A percentile compares a stretch with the other conserved stretches of the same genome.
phyloP scores from a whole-genome alignment of 2,113 vertebrate species.

The Pandion haliaetus region DNA sequence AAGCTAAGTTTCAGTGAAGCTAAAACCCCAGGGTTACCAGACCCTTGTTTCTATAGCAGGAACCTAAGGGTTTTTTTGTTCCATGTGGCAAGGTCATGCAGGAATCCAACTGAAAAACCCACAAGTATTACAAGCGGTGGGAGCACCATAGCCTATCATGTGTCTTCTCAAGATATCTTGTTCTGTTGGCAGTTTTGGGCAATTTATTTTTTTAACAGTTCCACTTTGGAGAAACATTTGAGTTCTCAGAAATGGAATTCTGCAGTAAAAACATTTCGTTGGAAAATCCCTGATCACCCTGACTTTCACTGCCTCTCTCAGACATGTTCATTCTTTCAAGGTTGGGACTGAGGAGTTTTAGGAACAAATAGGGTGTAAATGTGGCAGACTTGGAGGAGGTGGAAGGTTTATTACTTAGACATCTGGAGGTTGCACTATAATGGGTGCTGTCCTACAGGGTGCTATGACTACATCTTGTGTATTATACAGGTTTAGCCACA shows the following conservation, averaged over 20 bases:
- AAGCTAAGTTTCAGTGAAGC: not conserved
- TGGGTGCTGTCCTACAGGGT: not conserved
- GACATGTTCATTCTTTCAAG: not conserved
- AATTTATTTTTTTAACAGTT: not conserved
- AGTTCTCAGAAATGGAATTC: not conserved
- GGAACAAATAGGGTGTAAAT: not conserved
- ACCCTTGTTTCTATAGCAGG: not conserved
- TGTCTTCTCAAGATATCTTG: not conserved
- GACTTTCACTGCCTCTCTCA: not conserved
- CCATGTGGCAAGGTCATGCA: not conserved
- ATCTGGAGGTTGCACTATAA: not conserved
- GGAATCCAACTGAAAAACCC: not conserved
- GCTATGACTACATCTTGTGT: not conserved
- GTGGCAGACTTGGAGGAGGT: not conserved
- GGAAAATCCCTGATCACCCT: not conserved
- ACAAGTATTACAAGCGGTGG: not conserved
- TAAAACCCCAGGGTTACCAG: not conserved
- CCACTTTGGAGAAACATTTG: not conserved
- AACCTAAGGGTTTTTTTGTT: not conserved
- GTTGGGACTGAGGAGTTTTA: not conserved
- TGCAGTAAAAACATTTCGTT: not conserved
- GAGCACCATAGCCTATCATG: not conserved
- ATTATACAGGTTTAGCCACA: slow-evolving; percentile 60
- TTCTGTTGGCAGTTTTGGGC: not conserved
- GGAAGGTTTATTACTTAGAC: not conserved